Conservation (phyloP, 1,140 invertebrate genomes). For the Choristoneura fumiferana region DNA sequence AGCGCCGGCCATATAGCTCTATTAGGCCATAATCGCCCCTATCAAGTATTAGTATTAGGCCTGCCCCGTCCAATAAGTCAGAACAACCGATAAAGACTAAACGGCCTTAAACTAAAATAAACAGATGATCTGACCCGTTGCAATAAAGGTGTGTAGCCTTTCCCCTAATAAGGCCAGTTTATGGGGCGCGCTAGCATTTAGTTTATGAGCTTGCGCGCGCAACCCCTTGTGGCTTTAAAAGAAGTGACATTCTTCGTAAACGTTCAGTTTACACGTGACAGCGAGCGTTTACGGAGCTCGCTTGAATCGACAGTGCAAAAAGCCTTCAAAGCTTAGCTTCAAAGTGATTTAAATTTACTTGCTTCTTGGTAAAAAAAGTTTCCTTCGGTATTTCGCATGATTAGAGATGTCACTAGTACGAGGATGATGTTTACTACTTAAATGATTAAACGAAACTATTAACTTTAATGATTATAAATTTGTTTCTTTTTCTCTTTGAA, state of each 20-base stretch:
- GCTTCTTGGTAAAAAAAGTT: too few relatives aligned
- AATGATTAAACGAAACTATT: too few relatives aligned
- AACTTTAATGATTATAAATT: too few relatives aligned
- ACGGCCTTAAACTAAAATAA: conserved; percentile 72
- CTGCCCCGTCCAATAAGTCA: conserved; percentile 44
- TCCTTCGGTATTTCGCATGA: too few relatives aligned
- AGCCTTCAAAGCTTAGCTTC: too few relatives aligned
- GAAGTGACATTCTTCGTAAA: conserved; percentile 39
- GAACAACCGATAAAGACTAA: conserved; percentile 61
- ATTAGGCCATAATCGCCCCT: conserved; percentile 40
- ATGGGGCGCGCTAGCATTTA: conserved; percentile 65
- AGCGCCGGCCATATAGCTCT: conserved; percentile 48
- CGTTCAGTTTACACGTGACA: conserved; percentile 57
- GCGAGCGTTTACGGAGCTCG: conserved; percentile 24
- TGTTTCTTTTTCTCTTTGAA: too few relatives aligned
- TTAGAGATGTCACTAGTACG: too few relatives aligned
- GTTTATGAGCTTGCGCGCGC: conserved; percentile 68
- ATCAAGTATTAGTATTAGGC: background rate
- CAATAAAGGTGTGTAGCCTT: conserved; percentile 71
- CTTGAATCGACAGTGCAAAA: too few relatives aligned
- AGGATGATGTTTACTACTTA: too few relatives aligned
- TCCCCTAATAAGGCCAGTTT: conserved; percentile 72
- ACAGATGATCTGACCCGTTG: conserved; percentile 63
- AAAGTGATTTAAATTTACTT: too few relatives aligned
- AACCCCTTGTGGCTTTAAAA: conserved; percentile 62